A percentile compares a stretch with the other conserved stretches of the same genome.
Evolutionary conservation across 2,113 vertebrate species (phyloP).

Genomic region (Callipepla californica): DNA sequence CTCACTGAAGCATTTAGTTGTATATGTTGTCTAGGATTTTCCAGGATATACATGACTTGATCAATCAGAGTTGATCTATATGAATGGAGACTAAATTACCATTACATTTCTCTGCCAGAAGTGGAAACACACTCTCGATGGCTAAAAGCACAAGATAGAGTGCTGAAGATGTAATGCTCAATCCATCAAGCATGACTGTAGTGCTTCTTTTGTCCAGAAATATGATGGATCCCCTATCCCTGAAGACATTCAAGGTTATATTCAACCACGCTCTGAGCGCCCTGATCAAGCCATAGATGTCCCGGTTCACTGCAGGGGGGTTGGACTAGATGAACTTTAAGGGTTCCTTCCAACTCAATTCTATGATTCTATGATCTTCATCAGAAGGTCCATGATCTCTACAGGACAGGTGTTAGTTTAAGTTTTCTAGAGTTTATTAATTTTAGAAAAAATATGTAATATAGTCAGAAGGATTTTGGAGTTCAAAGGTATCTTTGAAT

Average conservation of each 20-base stretch:
- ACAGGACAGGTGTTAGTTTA: background rate
- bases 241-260: no score
- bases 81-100: background rate
- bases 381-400: background rate
- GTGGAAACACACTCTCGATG: background rate
- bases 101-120: background rate
- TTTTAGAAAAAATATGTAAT: background rate
- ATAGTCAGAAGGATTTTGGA: background rate
- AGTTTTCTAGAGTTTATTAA: background rate
- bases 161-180: background rate
- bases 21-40: background rate
- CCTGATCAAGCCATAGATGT: no score
- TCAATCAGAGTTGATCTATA: background rate
- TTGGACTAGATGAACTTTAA: no score
- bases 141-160: background rate
- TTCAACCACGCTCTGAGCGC: no score
- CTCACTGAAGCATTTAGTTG: background rate
- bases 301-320: no score
- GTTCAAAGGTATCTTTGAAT: background rate
- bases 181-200: background rate
- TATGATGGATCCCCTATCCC: no score
- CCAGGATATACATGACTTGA: background rate
- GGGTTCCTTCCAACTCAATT: no score
- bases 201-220: background rate
- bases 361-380: background rate